Evolutionary conservation across 2,797 vertebrate genomes (phyloP).

Genomic region (Falco concolor): DNA sequence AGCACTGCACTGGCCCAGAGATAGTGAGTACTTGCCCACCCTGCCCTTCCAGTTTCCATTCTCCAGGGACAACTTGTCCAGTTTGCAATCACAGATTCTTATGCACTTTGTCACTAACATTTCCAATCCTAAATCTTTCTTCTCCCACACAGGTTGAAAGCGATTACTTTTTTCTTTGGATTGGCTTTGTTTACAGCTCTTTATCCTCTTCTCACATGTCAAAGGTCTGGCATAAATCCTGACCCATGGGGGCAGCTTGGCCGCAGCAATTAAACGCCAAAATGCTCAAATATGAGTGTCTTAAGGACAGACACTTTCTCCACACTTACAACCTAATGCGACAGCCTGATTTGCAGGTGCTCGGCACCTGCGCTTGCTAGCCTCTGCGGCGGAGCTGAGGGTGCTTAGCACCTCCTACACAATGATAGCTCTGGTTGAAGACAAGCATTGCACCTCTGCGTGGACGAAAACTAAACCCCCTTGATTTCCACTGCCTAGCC

Average conservation of each 20-base stretch:
- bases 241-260: neutral
- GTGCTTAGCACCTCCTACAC: neutral
- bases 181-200: slow-evolving; percentile 1
- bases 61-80: neutral
- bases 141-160: neutral
- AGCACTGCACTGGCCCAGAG: neutral
- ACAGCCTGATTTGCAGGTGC: neutral
- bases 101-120: neutral
- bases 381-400: neutral
- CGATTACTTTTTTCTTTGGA: slow-evolving; percentile 11
- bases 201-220: neutral
- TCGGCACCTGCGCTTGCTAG: neutral
- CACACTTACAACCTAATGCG: neutral
- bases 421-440: neutral
- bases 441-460: neutral
- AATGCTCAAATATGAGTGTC: neutral
- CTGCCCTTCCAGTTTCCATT: neutral
- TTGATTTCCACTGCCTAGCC: neutral
- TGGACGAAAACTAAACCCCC: neutral
- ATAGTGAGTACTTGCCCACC: neutral
- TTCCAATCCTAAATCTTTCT: neutral
- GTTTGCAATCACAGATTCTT: neutral
- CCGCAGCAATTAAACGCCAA: neutral
- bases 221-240: neutral
- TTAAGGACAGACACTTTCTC: neutral